These are phyloP conservation scores for Dryoscopus gambensis DNA, from an alignment of 2,113 vertebrate species.

Conservation along the genomic window DNA sequence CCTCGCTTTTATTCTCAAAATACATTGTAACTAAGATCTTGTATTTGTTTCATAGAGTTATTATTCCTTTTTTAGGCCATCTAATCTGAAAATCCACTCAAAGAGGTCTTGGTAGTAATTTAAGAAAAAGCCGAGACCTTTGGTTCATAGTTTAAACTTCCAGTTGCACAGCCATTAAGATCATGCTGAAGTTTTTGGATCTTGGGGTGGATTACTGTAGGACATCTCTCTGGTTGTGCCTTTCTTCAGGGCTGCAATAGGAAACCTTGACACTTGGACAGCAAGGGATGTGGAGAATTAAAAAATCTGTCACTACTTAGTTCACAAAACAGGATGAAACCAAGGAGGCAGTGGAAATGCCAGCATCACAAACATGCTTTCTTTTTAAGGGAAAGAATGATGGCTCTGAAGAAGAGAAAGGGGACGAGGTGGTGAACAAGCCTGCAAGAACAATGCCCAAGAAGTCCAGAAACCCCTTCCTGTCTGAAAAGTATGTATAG, in stretches of 20 bases:
- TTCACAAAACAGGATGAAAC: background rate
- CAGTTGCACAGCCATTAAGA: background rate
- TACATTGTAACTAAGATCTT: background rate
- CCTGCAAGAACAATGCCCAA: constrained; percentile 73
- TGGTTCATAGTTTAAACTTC: background rate
- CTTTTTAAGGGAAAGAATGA: constrained; percentile 14
- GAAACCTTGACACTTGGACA: background rate
- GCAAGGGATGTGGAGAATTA: background rate
- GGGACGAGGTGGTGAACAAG: constrained; percentile 29
- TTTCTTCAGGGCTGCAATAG: background rate
- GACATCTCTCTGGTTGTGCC: background rate
- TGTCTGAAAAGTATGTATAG: constrained; percentile 83
- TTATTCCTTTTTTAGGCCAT: background rate
- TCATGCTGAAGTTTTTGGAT: background rate
- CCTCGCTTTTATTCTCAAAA: background rate
- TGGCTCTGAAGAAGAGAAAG: constrained; percentile 27
- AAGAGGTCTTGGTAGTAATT: background rate
- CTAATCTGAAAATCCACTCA: background rate
- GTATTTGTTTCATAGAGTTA: background rate
- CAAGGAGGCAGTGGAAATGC: background rate
- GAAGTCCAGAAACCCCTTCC: constrained; percentile 81
- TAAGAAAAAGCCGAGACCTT: background rate
- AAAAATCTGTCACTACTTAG: background rate
- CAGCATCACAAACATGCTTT: background rate
- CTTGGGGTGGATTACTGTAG: background rate